Conservation (phyloP, 2,888 invertebrate species). For the Yponomeuta cagnagella region DNA sequence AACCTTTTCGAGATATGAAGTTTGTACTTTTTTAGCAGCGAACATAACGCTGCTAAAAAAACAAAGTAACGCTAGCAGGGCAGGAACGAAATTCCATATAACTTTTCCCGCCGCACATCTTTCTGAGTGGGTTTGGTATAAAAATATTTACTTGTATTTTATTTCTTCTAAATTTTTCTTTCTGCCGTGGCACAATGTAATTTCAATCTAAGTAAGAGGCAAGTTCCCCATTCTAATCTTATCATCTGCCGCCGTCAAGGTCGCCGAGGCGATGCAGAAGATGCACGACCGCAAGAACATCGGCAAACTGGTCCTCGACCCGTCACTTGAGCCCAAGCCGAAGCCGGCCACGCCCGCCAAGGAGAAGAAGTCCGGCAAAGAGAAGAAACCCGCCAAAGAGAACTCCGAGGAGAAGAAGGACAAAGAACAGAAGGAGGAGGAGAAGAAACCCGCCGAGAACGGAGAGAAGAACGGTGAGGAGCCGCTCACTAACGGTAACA, state of each 20-base stretch:
- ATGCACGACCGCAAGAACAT: slow-evolving; percentile 95
- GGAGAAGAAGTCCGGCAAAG: slow-evolving; percentile 81
- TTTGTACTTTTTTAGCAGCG: too few species aligned
- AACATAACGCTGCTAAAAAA: too few species aligned
- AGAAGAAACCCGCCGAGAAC: slow-evolving; percentile 42
- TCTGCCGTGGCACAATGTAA: too few species aligned
- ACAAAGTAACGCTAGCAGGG: too few species aligned
- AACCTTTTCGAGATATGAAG: too few species aligned
- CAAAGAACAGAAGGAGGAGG: slow-evolving; percentile 73
- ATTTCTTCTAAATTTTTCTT: too few species aligned
- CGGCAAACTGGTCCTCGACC: slow-evolving; percentile 90
- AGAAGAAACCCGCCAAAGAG: slow-evolving; percentile 79
- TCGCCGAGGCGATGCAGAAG: slow-evolving; percentile 93
- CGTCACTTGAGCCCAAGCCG: slow-evolving; percentile 85
- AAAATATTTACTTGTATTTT: too few species aligned
- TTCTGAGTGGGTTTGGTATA: too few species aligned
- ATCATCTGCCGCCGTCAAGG: slow-evolving; percentile 55
- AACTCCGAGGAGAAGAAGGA: slow-evolving; percentile 82
- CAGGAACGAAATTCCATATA: too few species aligned
- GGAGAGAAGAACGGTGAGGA: slow-evolving; percentile 71
- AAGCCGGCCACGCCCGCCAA: slow-evolving; percentile 87
- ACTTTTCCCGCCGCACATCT: too few species aligned
- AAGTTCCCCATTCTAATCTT: background rate
- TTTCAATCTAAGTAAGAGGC: too few species aligned
- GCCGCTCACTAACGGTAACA: slow-evolving; percentile 71